Evolutionary conservation across 2,113 vertebrate genomes (phyloP).

Genomic region (Menidia beryllina): DNA sequence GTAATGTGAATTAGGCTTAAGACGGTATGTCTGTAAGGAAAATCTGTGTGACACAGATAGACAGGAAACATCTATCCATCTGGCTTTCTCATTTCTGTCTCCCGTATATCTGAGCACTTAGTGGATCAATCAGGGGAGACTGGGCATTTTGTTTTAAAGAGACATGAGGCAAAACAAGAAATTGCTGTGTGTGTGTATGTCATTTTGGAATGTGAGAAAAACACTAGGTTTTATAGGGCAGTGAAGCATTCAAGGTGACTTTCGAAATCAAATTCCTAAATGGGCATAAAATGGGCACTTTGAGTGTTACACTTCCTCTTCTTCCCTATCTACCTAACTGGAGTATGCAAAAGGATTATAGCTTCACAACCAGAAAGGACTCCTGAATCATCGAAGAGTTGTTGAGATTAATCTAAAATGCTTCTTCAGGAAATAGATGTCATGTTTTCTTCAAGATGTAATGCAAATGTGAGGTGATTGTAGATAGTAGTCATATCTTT

Average conservation of each 20-base stretch:
- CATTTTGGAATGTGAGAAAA: background rate
- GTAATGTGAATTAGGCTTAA: too few relatives aligned
- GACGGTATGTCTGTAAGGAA: too few relatives aligned
- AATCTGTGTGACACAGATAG: background rate
- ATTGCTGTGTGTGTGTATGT: background rate
- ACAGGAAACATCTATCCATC: background rate
- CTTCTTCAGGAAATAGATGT: background rate
- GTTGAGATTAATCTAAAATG: constrained; percentile 2
- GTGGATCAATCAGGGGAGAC: background rate
- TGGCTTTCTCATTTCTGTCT: background rate
- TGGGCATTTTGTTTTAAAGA: background rate
- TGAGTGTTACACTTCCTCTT: background rate
- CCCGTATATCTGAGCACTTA: background rate
- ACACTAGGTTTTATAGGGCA: background rate
- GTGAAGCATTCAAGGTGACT: background rate
- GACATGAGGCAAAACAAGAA: background rate
- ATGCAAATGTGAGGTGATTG: background rate
- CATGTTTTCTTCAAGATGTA: background rate
- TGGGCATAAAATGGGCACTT: background rate
- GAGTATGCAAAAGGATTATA: constrained; percentile 2
- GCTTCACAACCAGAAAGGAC: background rate
- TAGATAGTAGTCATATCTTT: constrained; percentile 1
- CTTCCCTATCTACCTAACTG: background rate
- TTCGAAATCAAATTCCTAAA: background rate
- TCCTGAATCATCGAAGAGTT: constrained; percentile 2